Base-by-base conservation (phyloP, 1,140 invertebrate genomes). In the Oncopodura yosiiana region DNA sequence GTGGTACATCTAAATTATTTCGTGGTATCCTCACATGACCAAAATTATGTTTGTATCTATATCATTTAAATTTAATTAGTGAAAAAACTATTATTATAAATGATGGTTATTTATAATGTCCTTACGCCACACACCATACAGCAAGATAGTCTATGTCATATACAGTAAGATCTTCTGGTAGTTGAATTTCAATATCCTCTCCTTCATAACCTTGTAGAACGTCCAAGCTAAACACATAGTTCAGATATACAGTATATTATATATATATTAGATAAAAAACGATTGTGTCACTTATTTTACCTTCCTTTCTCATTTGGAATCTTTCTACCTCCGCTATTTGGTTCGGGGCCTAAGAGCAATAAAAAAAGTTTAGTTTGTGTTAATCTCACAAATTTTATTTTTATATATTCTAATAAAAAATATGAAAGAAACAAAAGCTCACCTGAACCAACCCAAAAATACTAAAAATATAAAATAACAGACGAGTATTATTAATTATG, bases 391-490 rank as follows among this genome's bases (percentile, higher is more conserved):
- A n/a, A n/a, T n/a, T n/a, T n/a, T n/a, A n/a, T n/a, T n/a, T n/a
- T n/a, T n/a, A n/a, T n/a, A n/a, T n/a, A n/a, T n/a, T n/a, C n/a
- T n/a, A n/a, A n/a, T n/a, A n/a, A n/a, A n/a, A n/a, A n/a, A n/a
- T n/a, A n/a, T n/a, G n/a, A n/a, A n/a, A n/a, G n/a, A n/a, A n/a
- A n/a, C n/a, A n/a, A n/a, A n/a, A n/a, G n/a, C n/a, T n/a, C n/a
- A n/a, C n/a, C 89, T 64, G 81, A 89, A 5, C 90, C 90, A 4
- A 92, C 88, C 86, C 86, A 92, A 69, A 94, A 94, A 69, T 88
- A 93, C n/a, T n/a, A n/a, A n/a, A n/a, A n/a, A n/a, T n/a, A n/a
- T n/a, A n/a, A n/a, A n/a, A n/a, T n/a, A n/a, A n/a, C n/a, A n/a
- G n/a, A n/a, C n/a, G n/a, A n/a, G n/a, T n/a, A n/a, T n/a, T n/a